Conservation (phyloP, 2,797 vertebrate genomes). For the Lindbergichthys nudifrons region DNA sequence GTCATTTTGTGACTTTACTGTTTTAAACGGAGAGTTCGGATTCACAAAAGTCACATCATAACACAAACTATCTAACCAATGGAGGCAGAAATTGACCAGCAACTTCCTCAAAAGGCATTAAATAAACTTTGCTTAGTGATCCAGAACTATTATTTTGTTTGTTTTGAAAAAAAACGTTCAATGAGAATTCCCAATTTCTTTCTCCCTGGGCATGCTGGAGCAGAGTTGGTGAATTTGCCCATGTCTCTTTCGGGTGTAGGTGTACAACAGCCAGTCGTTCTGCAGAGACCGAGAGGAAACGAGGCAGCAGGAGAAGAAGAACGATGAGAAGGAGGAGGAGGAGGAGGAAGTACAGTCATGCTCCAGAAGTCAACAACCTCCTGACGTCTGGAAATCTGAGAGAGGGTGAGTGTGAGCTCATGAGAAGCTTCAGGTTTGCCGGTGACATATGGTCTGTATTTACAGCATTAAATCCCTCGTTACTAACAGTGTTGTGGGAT, state of each 20-base stretch:
- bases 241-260: constrained; percentile 85
- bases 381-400: constrained; percentile 89
- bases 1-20: no score
- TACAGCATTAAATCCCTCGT: not conserved
- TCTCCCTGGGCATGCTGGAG: constrained; percentile 79
- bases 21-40: no score
- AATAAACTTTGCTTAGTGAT: not conserved
- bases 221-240: constrained; percentile 83
- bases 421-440: constrained; percentile 7
- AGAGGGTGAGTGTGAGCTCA: constrained; percentile 88
- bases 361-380: constrained; percentile 85
- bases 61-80: no score
- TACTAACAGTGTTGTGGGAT: constrained; percentile 33
- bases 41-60: no score
- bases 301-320: constrained; percentile 70
- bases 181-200: constrained; percentile 78
- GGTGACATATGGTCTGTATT: constrained; percentile 17
- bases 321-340: constrained; percentile 4
- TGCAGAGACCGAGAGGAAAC: constrained; percentile 82
- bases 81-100: no score
- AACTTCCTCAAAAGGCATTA: not conserved
- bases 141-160: not conserved
- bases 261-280: constrained; percentile 82
- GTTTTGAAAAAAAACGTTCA: constrained; percentile 61
- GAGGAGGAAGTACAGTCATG: constrained; percentile 62